phyloP scores from a whole-genome alignment of 2,888 invertebrate genomes.

The Tipula lateralis region DNA sequence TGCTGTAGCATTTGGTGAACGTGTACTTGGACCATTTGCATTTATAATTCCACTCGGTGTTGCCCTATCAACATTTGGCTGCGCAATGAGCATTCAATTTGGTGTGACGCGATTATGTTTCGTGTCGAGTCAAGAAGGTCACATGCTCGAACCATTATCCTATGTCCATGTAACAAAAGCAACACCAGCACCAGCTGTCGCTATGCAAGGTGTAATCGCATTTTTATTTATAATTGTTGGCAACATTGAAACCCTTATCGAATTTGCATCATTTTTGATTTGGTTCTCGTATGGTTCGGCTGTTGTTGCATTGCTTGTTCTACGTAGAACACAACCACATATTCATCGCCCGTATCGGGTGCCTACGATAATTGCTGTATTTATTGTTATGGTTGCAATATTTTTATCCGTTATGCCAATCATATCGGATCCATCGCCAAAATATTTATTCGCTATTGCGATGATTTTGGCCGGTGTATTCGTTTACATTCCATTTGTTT shows the following conservation, averaged over 20 bases:
- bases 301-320: slow-evolving; percentile 69
- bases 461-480: slow-evolving; percentile 65
- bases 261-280: slow-evolving; percentile 80
- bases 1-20: slow-evolving; percentile 68
- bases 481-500: slow-evolving; percentile 72
- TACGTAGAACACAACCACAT: slow-evolving; percentile 64
- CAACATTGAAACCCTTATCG: slow-evolving; percentile 70
- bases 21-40: slow-evolving; percentile 60
- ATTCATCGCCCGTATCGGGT: slow-evolving; percentile 69
- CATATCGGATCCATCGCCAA: slow-evolving; percentile 66
- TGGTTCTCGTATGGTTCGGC: slow-evolving; percentile 84
- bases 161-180: slow-evolving; percentile 68
- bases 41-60: slow-evolving; percentile 72
- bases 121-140: slow-evolving; percentile 75
- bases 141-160: slow-evolving; percentile 72
- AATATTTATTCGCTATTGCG: slow-evolving; percentile 68
- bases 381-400: slow-evolving; percentile 64
- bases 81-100: slow-evolving; percentile 72
- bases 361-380: slow-evolving; percentile 65
- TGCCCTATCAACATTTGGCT: slow-evolving; percentile 71
- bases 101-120: slow-evolving; percentile 76
- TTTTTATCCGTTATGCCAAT: slow-evolving; percentile 73
- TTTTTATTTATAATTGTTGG: slow-evolving; percentile 66
- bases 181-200: slow-evolving; percentile 78
- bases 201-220: slow-evolving; percentile 66